These are phyloP conservation scores for Pseudomyrmex sp. DNA, from an alignment of 1,140 invertebrate species.

Conservation along the genomic window DNA sequence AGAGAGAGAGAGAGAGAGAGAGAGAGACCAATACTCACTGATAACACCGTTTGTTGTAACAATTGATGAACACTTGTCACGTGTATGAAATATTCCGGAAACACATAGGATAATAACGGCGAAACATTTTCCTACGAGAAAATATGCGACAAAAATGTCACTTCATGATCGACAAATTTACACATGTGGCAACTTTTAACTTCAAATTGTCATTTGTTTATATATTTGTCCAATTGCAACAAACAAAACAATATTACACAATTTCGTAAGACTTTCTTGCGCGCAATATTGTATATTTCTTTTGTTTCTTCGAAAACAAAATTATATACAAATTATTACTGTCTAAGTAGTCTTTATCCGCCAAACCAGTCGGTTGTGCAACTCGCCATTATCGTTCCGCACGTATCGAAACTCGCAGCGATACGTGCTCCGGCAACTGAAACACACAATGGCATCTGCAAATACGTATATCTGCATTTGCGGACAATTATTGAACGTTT, in stretches of 20 bases:
- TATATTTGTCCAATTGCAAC: no score
- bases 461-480: background rate
- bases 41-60: constrained; percentile 27
- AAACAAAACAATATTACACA: no score
- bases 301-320: background rate
- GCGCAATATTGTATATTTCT: background rate
- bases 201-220: no score
- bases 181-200: no score
- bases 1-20: background rate
- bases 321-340: background rate
- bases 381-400: background rate
- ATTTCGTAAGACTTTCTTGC: no score
- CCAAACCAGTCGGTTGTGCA: background rate
- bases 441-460: constrained; percentile 1
- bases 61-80: background rate
- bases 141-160: no score
- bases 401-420: background rate
- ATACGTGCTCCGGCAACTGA: constrained; percentile 21
- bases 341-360: background rate
- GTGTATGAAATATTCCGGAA: background rate
- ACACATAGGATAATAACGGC: no score
- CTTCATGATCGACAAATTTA: no score
- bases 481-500: constrained; percentile 28
- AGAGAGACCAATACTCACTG: constrained; percentile 2
- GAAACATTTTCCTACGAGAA: no score